phyloP scores from a whole-genome alignment of 2,888 invertebrate genomes.

The Caenorhabditis panamensis region DNA sequence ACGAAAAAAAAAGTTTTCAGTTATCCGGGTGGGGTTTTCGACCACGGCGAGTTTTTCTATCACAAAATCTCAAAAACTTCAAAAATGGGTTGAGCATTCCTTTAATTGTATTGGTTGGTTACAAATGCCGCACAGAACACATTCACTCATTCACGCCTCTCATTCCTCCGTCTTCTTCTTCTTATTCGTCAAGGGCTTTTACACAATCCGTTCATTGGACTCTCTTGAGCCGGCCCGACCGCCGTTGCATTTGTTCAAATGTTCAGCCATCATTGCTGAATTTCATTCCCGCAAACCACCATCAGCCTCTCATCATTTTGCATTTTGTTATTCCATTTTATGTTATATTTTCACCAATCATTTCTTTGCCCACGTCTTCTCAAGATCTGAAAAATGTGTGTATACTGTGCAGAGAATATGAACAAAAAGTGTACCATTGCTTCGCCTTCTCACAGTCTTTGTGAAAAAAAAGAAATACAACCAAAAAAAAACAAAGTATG shows the following conservation, averaged over 20 bases:
- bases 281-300: neutral
- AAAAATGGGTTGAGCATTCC: too few species aligned
- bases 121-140: conserved; percentile 25
- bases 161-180: conserved; percentile 8
- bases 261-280: conserved; percentile 11
- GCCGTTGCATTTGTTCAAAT: neutral
- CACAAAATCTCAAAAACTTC: too few species aligned
- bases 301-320: neutral
- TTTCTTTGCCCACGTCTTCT: too few species aligned
- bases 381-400: too few species aligned
- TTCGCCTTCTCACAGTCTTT: neutral
- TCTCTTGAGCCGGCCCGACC: conserved; percentile 16
- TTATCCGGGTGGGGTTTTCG: too few species aligned
- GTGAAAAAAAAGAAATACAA: neutral
- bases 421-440: too few species aligned
- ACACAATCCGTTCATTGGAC: conserved; percentile 31
- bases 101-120: conserved; percentile 31
- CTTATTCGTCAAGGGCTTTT: conserved; percentile 32
- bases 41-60: too few species aligned
- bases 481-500: neutral
- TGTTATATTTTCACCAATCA: neutral
- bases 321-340: neutral
- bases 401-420: too few species aligned
- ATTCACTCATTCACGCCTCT: conserved; percentile 25
- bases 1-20: too few species aligned